Percentiles rank a stretch among this genome's conserved stretches.
These are phyloP conservation scores for Erebia aethiops DNA, from an alignment of 2,888 invertebrate genomes.

Conservation along the genomic window DNA sequence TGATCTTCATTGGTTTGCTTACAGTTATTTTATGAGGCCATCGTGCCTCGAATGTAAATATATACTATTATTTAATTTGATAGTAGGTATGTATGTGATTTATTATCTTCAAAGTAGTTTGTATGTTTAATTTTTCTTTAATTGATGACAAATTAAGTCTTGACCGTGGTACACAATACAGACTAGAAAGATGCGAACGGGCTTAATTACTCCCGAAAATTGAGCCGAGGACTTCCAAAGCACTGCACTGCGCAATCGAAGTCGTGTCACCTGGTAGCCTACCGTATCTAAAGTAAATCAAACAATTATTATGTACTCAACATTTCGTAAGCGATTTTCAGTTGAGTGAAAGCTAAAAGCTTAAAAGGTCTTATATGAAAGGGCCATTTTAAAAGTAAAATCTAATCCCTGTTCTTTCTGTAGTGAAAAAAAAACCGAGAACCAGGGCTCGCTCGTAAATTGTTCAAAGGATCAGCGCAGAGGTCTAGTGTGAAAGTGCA, in stretches of 20 bases:
- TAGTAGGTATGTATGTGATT: slow-evolving; percentile 3
- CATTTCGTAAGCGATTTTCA: not conserved
- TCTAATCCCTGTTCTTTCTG: not conserved
- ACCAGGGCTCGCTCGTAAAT: not conserved
- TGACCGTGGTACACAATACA: not conserved
- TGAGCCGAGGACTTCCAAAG: too few species aligned
- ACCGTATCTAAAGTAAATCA: too few species aligned
- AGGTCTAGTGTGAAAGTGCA: too few species aligned
- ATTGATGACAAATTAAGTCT: not conserved
- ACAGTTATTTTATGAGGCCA: slow-evolving; percentile 8
- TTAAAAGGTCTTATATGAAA: not conserved
- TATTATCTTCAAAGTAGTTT: slow-evolving; percentile 6
- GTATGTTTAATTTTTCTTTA: not conserved
- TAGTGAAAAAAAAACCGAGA: not conserved
- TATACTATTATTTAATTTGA: slow-evolving; percentile 12
- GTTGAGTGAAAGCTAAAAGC: not conserved
- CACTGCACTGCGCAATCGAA: too few species aligned
- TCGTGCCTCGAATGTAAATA: slow-evolving; percentile 16
- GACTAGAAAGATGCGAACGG: not conserved
- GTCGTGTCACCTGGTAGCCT: too few species aligned
- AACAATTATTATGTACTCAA: too few species aligned
- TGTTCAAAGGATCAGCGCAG: not conserved
- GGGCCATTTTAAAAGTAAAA: not conserved
- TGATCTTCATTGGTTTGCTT: slow-evolving; percentile 19
- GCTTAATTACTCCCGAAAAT: not conserved